Percentiles rank a stretch among this genome's conserved stretches.
Conservation (phyloP, 2,113 vertebrate species). For the Lagenorhynchus albirostris region DNA sequence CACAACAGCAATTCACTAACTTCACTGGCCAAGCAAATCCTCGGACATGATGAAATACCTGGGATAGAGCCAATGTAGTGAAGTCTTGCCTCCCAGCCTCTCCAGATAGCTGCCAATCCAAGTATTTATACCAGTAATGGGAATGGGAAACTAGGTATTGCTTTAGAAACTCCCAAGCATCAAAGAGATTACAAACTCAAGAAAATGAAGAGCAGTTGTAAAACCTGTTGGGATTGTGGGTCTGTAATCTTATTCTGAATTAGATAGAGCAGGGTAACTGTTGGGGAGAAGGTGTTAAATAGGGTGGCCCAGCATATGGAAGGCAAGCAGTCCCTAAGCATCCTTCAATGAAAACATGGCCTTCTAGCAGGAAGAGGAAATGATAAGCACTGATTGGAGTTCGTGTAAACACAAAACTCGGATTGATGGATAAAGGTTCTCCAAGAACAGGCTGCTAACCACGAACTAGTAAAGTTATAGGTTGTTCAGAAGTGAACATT, state of each 20-base stretch:
- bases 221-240: background rate
- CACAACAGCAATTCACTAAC: background rate
- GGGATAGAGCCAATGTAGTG: background rate
- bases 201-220: background rate
- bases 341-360: background rate
- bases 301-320: background rate
- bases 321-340: background rate
- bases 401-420: background rate
- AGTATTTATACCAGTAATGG: background rate
- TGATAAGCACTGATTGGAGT: background rate
- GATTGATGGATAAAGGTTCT: background rate
- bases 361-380: background rate
- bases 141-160: background rate
- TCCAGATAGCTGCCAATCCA: background rate
- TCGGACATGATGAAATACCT: background rate
- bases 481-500: background rate
- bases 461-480: background rate
- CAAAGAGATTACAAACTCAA: background rate
- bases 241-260: background rate
- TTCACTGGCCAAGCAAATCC: background rate
- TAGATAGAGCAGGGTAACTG: background rate
- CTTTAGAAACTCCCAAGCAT: background rate
- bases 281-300: background rate
- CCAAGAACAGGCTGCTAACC: background rate
- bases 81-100: background rate